phyloP scores from a whole-genome alignment of 2,113 vertebrate genomes.

The Notechis scutatus region DNA sequence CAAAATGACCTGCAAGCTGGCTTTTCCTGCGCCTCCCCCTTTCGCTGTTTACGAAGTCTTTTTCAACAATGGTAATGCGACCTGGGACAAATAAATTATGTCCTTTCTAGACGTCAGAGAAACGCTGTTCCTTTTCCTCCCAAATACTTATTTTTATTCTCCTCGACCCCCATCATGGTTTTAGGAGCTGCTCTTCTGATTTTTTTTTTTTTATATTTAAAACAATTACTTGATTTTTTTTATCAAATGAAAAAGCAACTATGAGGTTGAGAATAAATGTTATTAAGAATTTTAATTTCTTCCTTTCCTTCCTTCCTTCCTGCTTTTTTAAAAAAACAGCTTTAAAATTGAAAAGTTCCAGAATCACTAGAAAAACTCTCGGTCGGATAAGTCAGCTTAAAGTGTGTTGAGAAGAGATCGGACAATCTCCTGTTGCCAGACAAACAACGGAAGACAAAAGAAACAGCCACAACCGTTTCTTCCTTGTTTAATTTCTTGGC shows the following conservation, averaged over 20 bases:
- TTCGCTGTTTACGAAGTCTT: constrained; percentile 65
- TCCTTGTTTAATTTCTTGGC: constrained; percentile 20
- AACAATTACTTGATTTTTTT: constrained; percentile 48
- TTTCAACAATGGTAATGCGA: constrained; percentile 69
- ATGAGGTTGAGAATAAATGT: constrained; percentile 38
- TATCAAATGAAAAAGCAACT: constrained; percentile 55
- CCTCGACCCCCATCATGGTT: constrained; percentile 27
- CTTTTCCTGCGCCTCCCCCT: background rate
- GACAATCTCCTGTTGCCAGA: constrained; percentile 25
- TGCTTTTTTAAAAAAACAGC: constrained; percentile 26
- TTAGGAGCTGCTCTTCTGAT: background rate
- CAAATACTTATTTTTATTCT: constrained; percentile 68
- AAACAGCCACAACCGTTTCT: background rate
- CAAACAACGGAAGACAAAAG: constrained; percentile 40
- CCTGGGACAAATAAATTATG: constrained; percentile 74
- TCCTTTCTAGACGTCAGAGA: constrained; percentile 76
- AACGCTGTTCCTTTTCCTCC: constrained; percentile 60
- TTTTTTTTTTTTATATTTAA: constrained; percentile 56
- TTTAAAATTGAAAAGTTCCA: constrained; percentile 48
- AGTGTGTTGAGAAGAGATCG: background rate
- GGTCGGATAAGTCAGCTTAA: background rate
- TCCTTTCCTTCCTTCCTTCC: background rate
- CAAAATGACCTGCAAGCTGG: constrained; percentile 49
- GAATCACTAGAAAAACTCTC: background rate
- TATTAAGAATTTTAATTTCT: background rate